Conservation (phyloP, 2,888 invertebrate genomes). For the Agrotis exclamationis region DNA sequence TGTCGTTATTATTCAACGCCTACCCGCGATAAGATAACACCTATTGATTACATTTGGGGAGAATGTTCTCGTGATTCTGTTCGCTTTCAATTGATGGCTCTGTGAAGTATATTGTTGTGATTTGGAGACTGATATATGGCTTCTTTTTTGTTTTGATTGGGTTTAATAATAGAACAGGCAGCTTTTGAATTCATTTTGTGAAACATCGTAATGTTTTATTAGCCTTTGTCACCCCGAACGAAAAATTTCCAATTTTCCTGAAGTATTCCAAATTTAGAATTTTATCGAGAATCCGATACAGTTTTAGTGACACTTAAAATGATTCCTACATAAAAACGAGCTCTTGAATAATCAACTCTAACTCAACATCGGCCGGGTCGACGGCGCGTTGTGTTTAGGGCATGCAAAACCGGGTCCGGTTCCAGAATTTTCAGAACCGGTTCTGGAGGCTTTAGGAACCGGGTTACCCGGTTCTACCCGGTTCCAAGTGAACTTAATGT, state of each 20-base stretch:
- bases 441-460: too few species aligned
- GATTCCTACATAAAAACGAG: too few species aligned
- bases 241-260: not conserved
- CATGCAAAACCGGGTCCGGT: too few species aligned
- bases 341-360: too few species aligned
- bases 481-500: too few species aligned
- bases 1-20: constrained; percentile 58
- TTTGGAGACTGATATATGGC: not conserved
- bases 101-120: not conserved
- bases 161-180: not conserved
- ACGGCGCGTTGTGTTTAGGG: too few species aligned
- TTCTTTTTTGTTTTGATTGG: not conserved
- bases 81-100: not conserved
- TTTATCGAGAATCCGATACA: too few species aligned
- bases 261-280: not conserved
- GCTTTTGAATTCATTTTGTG: not conserved
- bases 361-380: too few species aligned
- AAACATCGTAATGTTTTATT: not conserved
- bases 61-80: constrained; percentile 15
- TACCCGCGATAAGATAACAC: constrained; percentile 45
- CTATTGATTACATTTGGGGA: constrained; percentile 42
- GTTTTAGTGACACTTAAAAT: too few species aligned
- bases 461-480: too few species aligned
- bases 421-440: too few species aligned
- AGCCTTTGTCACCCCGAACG: not conserved